These are phyloP conservation scores for Falco concolor DNA, from an alignment of 2,797 vertebrate genomes.

Conservation along the genomic window DNA sequence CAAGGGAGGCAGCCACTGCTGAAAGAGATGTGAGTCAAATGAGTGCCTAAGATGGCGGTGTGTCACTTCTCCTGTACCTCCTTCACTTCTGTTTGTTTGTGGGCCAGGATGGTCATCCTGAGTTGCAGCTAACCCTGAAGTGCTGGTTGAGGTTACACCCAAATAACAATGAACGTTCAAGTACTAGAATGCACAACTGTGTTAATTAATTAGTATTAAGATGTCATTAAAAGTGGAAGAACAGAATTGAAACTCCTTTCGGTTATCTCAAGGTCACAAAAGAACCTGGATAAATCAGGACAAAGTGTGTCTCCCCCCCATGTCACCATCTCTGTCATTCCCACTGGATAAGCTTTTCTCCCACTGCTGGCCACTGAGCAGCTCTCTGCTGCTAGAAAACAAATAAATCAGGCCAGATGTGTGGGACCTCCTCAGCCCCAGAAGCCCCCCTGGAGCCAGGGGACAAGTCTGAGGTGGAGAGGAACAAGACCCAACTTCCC, in stretches of 20 bases:
- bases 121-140: not conserved
- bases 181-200: not conserved
- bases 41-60: not conserved
- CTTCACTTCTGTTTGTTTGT: not conserved
- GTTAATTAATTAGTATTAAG: not conserved
- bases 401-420: not conserved
- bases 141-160: not conserved
- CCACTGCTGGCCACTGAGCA: not conserved
- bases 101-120: not conserved
- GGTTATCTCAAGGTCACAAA: not conserved
- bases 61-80: not conserved
- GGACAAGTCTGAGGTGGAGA: not conserved
- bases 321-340: not conserved
- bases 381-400: not conserved
- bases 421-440: not conserved
- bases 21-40: not conserved
- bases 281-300: not conserved
- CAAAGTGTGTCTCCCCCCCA: not conserved
- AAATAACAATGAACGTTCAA: not conserved
- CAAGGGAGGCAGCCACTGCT: not conserved
- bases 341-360: not conserved
- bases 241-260: not conserved
- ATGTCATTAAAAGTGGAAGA: not conserved
- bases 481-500: not conserved
- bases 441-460: not conserved